Evolutionary conservation across 2,888 invertebrate species (phyloP).

Genomic region (Abscondita cerata): DNA sequence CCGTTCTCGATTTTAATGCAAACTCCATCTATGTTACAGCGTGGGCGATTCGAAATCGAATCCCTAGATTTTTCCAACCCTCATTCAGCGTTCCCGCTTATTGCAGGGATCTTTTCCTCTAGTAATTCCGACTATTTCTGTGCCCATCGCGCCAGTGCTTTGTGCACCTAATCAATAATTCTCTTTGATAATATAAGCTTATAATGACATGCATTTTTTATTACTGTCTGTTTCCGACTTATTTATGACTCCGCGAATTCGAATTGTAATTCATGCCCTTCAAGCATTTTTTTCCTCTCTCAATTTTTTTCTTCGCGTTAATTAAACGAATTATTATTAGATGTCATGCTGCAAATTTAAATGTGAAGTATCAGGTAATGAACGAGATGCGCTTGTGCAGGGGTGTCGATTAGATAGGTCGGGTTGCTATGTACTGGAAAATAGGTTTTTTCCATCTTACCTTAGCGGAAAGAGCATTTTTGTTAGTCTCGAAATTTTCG

Average conservation of each 20-base stretch:
- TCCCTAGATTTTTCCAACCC: conserved; percentile 19
- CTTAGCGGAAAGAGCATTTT: too few species aligned
- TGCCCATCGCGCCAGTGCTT: conserved; percentile 18
- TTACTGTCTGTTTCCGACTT: not conserved
- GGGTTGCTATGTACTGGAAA: not conserved
- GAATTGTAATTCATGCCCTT: too few species aligned
- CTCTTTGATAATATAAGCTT: conserved; percentile 46
- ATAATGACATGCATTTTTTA: conserved; percentile 47
- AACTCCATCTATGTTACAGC: conserved; percentile 29
- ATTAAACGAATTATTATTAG: too few species aligned
- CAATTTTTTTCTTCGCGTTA: too few species aligned
- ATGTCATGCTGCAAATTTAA: too few species aligned
- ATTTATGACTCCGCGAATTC: too few species aligned
- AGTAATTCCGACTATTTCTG: conserved; percentile 14
- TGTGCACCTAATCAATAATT: conserved; percentile 48
- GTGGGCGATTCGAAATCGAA: conserved; percentile 16
- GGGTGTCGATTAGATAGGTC: conserved; percentile 1
- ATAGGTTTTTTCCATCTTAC: too few species aligned
- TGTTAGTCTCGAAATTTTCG: too few species aligned
- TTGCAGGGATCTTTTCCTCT: conserved; percentile 33
- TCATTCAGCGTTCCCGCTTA: conserved; percentile 1
- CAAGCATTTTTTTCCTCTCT: too few species aligned
- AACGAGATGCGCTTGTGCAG: conserved; percentile 26
- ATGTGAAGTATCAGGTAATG: conserved; percentile 18
- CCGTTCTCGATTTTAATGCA: not conserved